Evolutionary conservation across 2,888 invertebrate genomes (phyloP).

Genomic region (Liopterus haemorrhoidalis): DNA sequence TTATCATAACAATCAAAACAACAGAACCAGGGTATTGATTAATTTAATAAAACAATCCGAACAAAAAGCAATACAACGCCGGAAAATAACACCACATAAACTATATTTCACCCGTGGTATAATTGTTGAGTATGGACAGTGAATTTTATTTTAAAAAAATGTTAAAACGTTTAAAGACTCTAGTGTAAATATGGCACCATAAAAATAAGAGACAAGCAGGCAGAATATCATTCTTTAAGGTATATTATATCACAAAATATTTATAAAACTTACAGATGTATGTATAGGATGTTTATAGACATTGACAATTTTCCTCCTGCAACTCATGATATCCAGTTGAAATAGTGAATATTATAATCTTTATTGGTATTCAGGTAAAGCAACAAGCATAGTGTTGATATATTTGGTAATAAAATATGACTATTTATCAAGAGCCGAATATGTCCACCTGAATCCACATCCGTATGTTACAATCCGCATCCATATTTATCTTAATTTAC

Average conservation of each 20-base stretch:
- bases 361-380: constrained; percentile 20
- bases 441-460: too few relatives aligned
- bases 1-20: constrained; percentile 15
- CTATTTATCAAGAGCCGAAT: constrained; percentile 19
- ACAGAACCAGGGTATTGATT: constrained; percentile 23
- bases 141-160: constrained; percentile 1
- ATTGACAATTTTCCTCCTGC: constrained; percentile 17
- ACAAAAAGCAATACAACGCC: constrained; percentile 19
- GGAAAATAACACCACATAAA: constrained; percentile 1
- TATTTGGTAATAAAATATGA: constrained; percentile 24
- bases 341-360: constrained; percentile 21
- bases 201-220: constrained; percentile 5
- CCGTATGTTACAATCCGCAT: too few relatives aligned
- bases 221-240: constrained; percentile 18
- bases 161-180: constrained; percentile 16
- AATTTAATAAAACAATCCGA: constrained; percentile 16
- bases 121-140: not conserved
- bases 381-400: constrained; percentile 23
- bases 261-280: constrained; percentile 19
- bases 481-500: too few relatives aligned
- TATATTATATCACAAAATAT: constrained; percentile 12
- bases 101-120: not conserved
- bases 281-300: constrained; percentile 19
- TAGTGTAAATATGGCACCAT: constrained; percentile 20
- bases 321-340: constrained; percentile 19